Evolutionary conservation across 2,797 vertebrate species (phyloP).

Genomic region (Hydrolagus colliei): DNA sequence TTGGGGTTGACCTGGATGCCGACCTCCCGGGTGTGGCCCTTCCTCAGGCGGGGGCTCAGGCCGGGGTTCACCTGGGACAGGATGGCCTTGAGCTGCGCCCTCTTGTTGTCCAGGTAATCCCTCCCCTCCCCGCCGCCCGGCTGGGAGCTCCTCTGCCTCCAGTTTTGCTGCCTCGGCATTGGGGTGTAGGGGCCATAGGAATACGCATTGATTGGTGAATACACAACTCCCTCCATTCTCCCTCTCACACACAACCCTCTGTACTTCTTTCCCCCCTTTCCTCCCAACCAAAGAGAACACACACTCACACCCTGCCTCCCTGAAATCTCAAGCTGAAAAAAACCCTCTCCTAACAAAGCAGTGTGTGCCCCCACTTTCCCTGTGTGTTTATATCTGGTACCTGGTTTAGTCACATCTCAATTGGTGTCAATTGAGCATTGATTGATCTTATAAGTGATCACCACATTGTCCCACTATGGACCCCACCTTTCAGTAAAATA

Average conservation of each 20-base stretch:
- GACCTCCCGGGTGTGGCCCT: conserved; percentile 64
- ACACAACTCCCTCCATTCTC: conserved; percentile 68
- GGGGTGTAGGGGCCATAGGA: conserved; percentile 45
- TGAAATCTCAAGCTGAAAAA: too few species aligned
- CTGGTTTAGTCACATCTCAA: too few species aligned
- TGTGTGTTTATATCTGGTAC: too few species aligned
- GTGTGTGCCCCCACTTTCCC: too few species aligned
- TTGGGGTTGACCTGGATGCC: conserved; percentile 80
- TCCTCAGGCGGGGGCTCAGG: conserved; percentile 45
- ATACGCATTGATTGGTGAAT: conserved; percentile 48
- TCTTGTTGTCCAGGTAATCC: conserved; percentile 68
- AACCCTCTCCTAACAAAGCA: too few species aligned
- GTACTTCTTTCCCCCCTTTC: conserved; percentile 34
- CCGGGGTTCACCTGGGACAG: conserved; percentile 66
- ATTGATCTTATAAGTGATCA: too few species aligned
- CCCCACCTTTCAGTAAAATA: too few species aligned
- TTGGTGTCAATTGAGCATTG: too few species aligned
- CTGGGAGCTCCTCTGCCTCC: conserved; percentile 56
- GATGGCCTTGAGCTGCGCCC: conserved; percentile 60
- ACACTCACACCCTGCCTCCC: neutral
- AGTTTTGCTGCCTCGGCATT: conserved; percentile 49
- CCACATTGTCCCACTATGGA: too few species aligned
- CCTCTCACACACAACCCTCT: conserved; percentile 33
- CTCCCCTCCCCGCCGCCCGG: conserved; percentile 48
- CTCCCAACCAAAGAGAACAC: neutral